These are phyloP conservation scores for Philaethria dido DNA, from an alignment of 2,888 invertebrate genomes.

Conservation along the genomic window DNA sequence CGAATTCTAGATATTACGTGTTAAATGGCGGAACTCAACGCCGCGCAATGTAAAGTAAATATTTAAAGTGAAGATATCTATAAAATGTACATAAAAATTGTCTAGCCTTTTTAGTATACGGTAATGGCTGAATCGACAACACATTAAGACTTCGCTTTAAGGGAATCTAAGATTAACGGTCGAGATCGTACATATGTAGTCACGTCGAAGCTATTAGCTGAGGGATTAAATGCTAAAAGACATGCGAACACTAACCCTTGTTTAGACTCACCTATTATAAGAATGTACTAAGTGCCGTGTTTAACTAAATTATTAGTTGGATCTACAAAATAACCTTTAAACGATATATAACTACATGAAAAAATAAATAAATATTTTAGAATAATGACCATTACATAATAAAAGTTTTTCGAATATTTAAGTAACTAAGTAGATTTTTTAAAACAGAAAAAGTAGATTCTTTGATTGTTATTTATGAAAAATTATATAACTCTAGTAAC, in stretches of 20 bases:
- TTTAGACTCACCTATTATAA: constrained; percentile 23
- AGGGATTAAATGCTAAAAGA: constrained; percentile 64
- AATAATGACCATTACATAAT: no score
- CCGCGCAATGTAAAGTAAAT: no score
- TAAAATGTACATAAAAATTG: background rate
- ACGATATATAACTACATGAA: background rate
- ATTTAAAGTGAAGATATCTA: constrained; percentile 11
- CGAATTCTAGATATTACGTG: no score
- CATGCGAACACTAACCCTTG: constrained; percentile 58
- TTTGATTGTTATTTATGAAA: background rate
- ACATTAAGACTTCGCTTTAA: constrained; percentile 55
- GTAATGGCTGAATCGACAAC: constrained; percentile 37
- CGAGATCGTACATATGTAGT: constrained; percentile 68
- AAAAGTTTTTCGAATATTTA: no score
- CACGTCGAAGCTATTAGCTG: constrained; percentile 75
- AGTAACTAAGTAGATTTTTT: no score
- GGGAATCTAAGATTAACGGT: constrained; percentile 40
- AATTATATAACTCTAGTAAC: no score
- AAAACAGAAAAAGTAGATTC: no score
- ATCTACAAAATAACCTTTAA: background rate
- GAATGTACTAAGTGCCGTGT: background rate
- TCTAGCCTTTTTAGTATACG: background rate
- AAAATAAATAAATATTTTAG: background rate
- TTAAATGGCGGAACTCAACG: no score
- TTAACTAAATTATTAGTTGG: background rate